Conservation (phyloP, 2,888 invertebrate genomes). For the Drosophila picticornis region DNA sequence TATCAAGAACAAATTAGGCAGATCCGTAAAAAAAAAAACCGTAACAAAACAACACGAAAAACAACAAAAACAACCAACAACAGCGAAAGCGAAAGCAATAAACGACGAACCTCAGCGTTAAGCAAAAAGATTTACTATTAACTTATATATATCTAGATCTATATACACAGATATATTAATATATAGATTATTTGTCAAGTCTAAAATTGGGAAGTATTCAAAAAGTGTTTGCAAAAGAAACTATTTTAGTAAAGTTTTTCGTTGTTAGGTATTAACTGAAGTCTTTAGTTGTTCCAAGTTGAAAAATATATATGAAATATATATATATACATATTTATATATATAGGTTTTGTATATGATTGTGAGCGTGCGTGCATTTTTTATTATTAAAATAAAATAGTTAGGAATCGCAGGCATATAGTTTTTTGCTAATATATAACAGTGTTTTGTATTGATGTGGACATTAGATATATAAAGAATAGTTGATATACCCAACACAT, state of each 20-base stretch:
- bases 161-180: slow-evolving; percentile 55
- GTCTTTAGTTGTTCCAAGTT: slow-evolving; percentile 53
- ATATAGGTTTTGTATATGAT: slow-evolving; percentile 50
- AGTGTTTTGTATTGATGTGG: slow-evolving; percentile 63
- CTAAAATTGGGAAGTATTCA: slow-evolving; percentile 52
- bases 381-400: slow-evolving; percentile 56
- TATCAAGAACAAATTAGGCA: slow-evolving; percentile 35
- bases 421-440: slow-evolving; percentile 28
- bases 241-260: slow-evolving; percentile 48
- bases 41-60: slow-evolving; percentile 28
- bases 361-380: slow-evolving; percentile 52
- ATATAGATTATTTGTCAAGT: slow-evolving; percentile 45
- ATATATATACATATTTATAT: not conserved
- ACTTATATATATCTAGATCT: slow-evolving; percentile 51
- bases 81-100: slow-evolving; percentile 77
- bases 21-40: not conserved
- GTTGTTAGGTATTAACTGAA: slow-evolving; percentile 27
- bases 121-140: slow-evolving; percentile 67
- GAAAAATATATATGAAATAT: slow-evolving; percentile 28
- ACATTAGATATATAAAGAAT: slow-evolving; percentile 45
- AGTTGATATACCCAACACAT: slow-evolving; percentile 42
- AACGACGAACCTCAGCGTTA: slow-evolving; percentile 80
- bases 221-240: slow-evolving; percentile 35
- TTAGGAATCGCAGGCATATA: slow-evolving; percentile 41
- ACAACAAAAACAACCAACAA: slow-evolving; percentile 36